Percentiles rank a stretch among this genome's conserved stretches.
Conservation (phyloP, 1,140 invertebrate genomes). For the Scylla paramamosain region DNA sequence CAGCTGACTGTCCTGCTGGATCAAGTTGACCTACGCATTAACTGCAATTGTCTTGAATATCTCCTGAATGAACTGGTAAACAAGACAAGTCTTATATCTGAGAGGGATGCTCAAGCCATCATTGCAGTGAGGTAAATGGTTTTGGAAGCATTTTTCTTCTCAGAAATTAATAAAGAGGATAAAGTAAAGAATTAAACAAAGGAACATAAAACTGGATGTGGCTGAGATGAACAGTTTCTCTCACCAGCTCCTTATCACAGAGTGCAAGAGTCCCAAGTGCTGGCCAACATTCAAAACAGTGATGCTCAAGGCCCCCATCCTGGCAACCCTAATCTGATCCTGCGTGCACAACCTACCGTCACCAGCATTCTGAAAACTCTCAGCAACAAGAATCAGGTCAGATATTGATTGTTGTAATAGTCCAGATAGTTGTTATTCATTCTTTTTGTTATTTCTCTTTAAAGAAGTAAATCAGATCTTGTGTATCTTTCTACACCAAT, state of each 20-base stretch:
- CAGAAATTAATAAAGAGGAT: neutral
- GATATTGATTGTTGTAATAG: neutral
- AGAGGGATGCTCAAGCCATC: constrained; percentile 88
- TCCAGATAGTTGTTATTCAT: too few species aligned
- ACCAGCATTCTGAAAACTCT: constrained; percentile 92
- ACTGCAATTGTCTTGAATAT: constrained; percentile 92
- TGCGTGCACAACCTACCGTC: constrained; percentile 92
- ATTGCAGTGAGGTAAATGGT: constrained; percentile 84
- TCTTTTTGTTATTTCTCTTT: too few species aligned
- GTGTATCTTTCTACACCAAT: too few species aligned
- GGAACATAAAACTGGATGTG: neutral
- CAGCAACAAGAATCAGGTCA: constrained; percentile 75
- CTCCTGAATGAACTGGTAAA: constrained; percentile 90
- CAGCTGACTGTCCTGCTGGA: constrained; percentile 91
- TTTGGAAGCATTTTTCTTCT: neutral
- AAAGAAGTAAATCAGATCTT: too few species aligned
- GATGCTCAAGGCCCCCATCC: constrained; percentile 79
- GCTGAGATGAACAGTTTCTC: neutral
- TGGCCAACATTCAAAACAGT: constrained; percentile 84
- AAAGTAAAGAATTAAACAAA: neutral
- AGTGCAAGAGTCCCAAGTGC: constrained; percentile 81
- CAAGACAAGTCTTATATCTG: constrained; percentile 87
- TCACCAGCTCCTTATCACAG: constrained; percentile 62
- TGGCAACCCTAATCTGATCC: constrained; percentile 85
- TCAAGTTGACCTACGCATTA: constrained; percentile 92